Conservation (phyloP, 1,140 invertebrate species). For the Chionoecetes opilio region DNA sequence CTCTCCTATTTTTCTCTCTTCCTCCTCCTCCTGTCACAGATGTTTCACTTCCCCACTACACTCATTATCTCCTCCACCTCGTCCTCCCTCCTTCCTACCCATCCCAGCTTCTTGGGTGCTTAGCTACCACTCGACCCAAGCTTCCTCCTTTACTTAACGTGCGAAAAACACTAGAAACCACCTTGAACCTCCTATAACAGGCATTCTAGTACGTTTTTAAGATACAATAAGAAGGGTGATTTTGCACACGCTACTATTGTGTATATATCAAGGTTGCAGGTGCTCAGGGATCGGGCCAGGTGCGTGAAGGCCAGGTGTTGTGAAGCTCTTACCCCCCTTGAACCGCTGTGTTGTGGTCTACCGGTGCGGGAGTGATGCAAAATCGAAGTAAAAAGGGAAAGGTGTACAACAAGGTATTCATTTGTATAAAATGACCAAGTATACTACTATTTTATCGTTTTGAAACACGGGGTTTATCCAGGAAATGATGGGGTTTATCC, state of each 20-base stretch:
- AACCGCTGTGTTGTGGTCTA: background rate
- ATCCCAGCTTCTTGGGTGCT: slow-evolving; percentile 10
- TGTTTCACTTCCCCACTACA: background rate
- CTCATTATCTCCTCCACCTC: background rate
- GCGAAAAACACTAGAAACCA: background rate
- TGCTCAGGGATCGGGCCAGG: background rate
- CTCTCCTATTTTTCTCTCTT: background rate
- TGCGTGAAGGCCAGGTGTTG: background rate
- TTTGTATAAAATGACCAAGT: too few relatives aligned
- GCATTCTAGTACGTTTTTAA: background rate
- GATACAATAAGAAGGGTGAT: background rate
- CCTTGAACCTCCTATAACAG: background rate
- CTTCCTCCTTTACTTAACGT: background rate
- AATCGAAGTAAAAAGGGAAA: background rate
- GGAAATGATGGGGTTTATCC: too few relatives aligned
- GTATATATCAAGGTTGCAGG: background rate
- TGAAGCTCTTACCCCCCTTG: too few relatives aligned
- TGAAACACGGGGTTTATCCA: too few relatives aligned
- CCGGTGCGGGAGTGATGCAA: background rate
- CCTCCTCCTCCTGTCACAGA: background rate
- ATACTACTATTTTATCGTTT: too few relatives aligned
- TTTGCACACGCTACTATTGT: background rate
- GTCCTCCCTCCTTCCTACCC: background rate
- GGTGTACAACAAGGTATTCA: too few relatives aligned
- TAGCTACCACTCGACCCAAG: background rate